Base-by-base conservation (phyloP, 2,113 vertebrate species). In the Theropithecus gelada region DNA sequence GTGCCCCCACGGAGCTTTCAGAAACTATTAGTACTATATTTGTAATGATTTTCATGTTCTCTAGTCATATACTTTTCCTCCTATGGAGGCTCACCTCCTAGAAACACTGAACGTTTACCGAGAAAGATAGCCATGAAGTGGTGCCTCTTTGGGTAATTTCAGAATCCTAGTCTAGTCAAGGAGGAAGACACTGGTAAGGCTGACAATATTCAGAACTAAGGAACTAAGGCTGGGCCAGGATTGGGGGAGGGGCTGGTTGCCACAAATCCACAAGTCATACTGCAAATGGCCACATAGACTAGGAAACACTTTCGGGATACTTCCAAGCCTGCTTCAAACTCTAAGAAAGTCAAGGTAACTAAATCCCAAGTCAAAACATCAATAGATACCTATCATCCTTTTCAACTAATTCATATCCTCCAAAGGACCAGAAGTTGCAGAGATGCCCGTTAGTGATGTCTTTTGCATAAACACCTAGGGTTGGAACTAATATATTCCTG, bases 101-200 rank as follows among this genome's bases (percentile, higher is more conserved):
- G 13, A 93, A 95, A 94, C 57, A 83, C 48, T 90, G 89, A 95
- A 93, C 25, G 93, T 87, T 96, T 76, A 95, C 14, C 88, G 68
- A 80, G 18, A 94, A 96, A 85, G 40, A 92, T 57, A 38, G 55
- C 55, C 72, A 91, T 22, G 48, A 96, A 87, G 45, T 76, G 10
- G 43, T 72, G 23, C 35, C 13, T 96, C 52, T 88, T 79, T 80
- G 40, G 79, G 61, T 90, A 96, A 97, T 68, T 57, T 92, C 59
- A 84, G 40, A 94, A 70, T 43, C 52, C 66, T 93, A 48, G 55
- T 84, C 32, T 80, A 88, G 35, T 83, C 57, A 78, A 97, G 23
- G 3, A 88, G 17, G 40, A 78, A 52, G 40, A 81, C 17, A 88
- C 72, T 68, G 57, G 43, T 72, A 90, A 94, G 25, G 70, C 35